Evolutionary conservation across 2,888 invertebrate genomes (phyloP), one percentile per base, ranked within the genome.

Genomic region (Trachelus stipa): DNA sequence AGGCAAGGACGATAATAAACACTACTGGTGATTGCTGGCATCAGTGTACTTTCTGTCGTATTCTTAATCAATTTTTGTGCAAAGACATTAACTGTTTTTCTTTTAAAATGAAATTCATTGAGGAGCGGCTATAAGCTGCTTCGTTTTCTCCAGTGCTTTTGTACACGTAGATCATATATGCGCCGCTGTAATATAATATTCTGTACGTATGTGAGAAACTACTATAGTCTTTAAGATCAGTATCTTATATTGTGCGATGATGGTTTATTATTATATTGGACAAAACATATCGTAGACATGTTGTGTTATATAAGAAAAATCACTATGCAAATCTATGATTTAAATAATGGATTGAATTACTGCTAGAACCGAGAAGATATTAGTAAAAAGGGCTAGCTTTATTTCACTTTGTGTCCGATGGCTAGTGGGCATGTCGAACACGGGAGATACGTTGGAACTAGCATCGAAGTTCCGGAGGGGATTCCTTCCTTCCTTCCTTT

Each of bases 131-230:
- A 9, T 15, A 56, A 23, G 2, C 56, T 2, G 23, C 23, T 56
- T 56, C 56, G 23, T 56, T 56, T 23, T 56, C 56, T 56, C 56
- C 56, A 56, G 56, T 77, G 12, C 77, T 82, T 81, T 80, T 82
- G 82, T 82, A 85, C 81, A 76, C 78, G 78, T 79, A 30, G 69
- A 75, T 69, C 35, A 35, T 34, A 68, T 80, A 79, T 75, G 76
- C 12, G 35, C 76, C 75, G 73, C 76, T 80, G 73, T 79, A 76
- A 77, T 76, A 76, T 80, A 75, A 69, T 73, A 77, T 56, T 56
- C 9, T 80, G 79, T 79, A 79, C 77, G 78, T 85, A 73, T 82
- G 77, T 81, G 79, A 79, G 78, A 81, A 83, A 76, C 73, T 79
- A 80, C 80, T 83, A 83, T 56, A 56, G 56, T 56, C 56, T 23